Evolutionary conservation across 2,888 invertebrate genomes (phyloP).

Genomic region (Idaea dimidiata): DNA sequence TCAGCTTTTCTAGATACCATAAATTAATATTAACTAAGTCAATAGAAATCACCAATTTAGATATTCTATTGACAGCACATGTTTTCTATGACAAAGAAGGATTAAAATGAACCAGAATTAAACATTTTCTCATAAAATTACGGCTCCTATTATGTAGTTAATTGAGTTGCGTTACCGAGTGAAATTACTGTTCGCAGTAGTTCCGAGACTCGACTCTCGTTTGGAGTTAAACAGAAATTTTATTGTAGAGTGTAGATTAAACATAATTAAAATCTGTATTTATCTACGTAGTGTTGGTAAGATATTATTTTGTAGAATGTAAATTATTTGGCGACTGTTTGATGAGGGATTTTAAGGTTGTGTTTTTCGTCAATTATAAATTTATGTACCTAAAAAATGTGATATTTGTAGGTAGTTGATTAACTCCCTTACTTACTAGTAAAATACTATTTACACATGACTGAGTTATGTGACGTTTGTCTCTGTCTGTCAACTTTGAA

Average conservation of each 20-base stretch:
- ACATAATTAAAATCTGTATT: conserved; percentile 16
- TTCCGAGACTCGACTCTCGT: conserved; percentile 12
- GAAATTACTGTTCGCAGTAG: conserved; percentile 14
- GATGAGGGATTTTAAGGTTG: too few relatives aligned
- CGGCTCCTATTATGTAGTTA: neutral
- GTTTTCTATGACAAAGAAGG: neutral
- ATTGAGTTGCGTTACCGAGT: conserved; percentile 12
- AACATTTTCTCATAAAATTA: neutral
- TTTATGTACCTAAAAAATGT: too few relatives aligned
- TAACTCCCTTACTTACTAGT: too few relatives aligned
- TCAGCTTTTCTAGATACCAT: too few relatives aligned
- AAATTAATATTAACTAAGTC: too few relatives aligned
- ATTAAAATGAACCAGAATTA: neutral
- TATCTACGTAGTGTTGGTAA: neutral
- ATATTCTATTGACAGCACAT: too few relatives aligned
- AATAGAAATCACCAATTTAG: too few relatives aligned
- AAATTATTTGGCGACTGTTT: neutral
- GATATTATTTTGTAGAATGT: conserved; percentile 4
- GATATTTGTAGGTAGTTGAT: too few relatives aligned
- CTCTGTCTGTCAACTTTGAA: too few relatives aligned
- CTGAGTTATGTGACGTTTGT: too few relatives aligned
- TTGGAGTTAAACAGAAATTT: conserved; percentile 9
- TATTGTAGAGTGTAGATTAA: conserved; percentile 14
- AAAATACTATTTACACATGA: too few relatives aligned
- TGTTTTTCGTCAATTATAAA: too few relatives aligned